Evolutionary conservation across 1,140 invertebrate genomes (phyloP), one percentile per base, ranked within the genome.

Genomic region (Harlomillsia oculata): DNA sequence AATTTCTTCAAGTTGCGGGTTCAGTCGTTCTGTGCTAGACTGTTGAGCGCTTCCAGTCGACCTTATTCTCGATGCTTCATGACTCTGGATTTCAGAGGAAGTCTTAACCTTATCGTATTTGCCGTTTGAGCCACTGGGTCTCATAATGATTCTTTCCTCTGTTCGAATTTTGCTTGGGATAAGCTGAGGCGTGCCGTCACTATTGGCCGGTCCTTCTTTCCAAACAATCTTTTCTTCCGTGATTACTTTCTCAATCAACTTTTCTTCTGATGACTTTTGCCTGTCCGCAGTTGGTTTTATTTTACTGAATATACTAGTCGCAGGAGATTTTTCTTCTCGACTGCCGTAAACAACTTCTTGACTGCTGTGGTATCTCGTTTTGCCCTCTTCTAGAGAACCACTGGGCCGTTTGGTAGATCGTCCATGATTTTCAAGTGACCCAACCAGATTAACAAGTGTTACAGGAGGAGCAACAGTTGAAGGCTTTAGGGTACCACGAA

Each of bases 161-260:
- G 62, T 64, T 14, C 45, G 26, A 14, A 60, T 53, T 51, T 59
- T 59, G 14, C 40, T 18, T 16, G 62, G 62, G 26, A 60, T 37
- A 9, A 59, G 32, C 23, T 59, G 20, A 11, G 48, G 21, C 2
- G 34, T 5, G 9, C 41, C 32, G 2, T 56, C 25, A 36, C 21
- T 30, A 30, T 8, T 39, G 3, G 6, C 25, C 5, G 46, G 32
- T 16, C 25, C 39, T 44, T 55, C 57, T n/a, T 50, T 54, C 57
- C 62, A 60, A 21, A 55, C 52, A 20, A 60, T 64, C 36, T 64
- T 64, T 39, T 64, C 57, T 32, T 60, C 56, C 8, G 54, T 64
- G n/a, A 55, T 41, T 0, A 54, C 45, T 39, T 58, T 60, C 30
- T 64, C 59, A 16, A 63, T 61, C 5, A 56, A 36, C 44, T 58